Evolutionary conservation across 30 jellyfish, hydroid and myxozoan species (phyloP).

Genomic region (Nemopilema nomurai): DNA sequence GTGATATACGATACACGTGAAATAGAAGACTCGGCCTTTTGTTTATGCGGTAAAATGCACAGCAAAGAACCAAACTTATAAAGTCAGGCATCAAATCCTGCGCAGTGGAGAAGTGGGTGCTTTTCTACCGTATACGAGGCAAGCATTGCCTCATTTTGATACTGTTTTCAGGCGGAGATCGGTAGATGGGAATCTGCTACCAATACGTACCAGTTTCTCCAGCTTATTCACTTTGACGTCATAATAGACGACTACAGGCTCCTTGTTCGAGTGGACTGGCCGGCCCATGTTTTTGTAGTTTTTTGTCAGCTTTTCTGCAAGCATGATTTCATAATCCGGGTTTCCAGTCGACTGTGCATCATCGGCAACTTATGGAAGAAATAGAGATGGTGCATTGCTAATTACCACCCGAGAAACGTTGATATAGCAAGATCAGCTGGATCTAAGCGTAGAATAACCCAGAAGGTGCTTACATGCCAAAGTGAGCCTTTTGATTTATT

Average conservation of each 20-base stretch:
- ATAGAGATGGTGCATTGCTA: not conserved
- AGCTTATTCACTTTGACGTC: slow-evolving; percentile 33
- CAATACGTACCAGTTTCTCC: slow-evolving; percentile 32
- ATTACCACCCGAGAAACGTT: not conserved
- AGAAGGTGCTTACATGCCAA: no score
- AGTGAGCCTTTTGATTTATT: no score
- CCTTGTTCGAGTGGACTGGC: slow-evolving; percentile 47
- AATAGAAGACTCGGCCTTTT: no score
- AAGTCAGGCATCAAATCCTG: no score
- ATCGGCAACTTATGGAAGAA: not conserved
- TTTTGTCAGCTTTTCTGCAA: slow-evolving; percentile 21
- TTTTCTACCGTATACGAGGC: no score
- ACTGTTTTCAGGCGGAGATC: not conserved
- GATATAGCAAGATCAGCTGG: no score
- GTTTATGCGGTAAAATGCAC: no score
- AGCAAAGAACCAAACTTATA: no score
- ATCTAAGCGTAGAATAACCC: no score
- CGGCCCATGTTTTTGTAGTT: slow-evolving; percentile 40
- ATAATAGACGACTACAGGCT: slow-evolving; percentile 33
- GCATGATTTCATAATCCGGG: slow-evolving; percentile 4
- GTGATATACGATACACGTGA: no score
- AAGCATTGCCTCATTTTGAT: not conserved
- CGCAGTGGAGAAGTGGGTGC: no score
- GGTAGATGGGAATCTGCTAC: not conserved
- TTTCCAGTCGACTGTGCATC: not conserved